Base-by-base conservation (phyloP, 1,140 invertebrate genomes). In the Dreissena rostriformis region DNA sequence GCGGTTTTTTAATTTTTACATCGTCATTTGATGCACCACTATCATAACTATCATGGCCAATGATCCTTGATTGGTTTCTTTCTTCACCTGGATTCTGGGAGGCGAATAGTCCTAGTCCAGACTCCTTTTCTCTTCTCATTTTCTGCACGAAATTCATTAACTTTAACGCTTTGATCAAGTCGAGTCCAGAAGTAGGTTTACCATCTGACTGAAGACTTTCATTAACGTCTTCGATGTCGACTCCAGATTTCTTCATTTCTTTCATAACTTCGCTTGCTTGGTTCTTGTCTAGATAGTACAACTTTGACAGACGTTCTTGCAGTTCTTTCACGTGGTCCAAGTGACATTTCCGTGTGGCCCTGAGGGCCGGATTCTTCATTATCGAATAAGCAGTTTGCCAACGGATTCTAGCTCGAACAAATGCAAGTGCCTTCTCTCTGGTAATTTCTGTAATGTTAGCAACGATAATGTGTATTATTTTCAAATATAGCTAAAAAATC, bases 341-440 rank as follows among this genome's bases (percentile, higher is more conserved):
- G 17, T 61, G 57, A 11, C 17, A 61, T 61, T 61, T 61, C 17
- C 57, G 57, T 19, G 17, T n/a, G 17, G 57, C 57, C 12, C 57
- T 61, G 17, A 61, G 22, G 6, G 57, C 57, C 22, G 57, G 57
- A 24, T 61, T 61, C 17, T 61, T 61, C 57, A 61, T 4, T 19
- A 61, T 61, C 57, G 57, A 61, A 24, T 61, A 61, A 19, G 57
- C 57, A n/a, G 57, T 61, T 24, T 61, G 57, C 57, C 57, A 61
- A 5, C 57, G 57, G 17, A 61, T 61, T 61, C 57, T 61, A n/a
- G 57, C 57, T 61, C 57, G 57, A 61, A 61, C 22, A 24, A 61
- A 61, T 19, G 57, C 57, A n/a, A 4, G 17, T 61, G 57, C 22
- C 22, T 61, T 61, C 57, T 61, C 57, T 39, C 8, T 8, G 39